Base-by-base conservation (phyloP, 23 tunicate genomes). In the Oikopleura vanhoeffeni region DNA sequence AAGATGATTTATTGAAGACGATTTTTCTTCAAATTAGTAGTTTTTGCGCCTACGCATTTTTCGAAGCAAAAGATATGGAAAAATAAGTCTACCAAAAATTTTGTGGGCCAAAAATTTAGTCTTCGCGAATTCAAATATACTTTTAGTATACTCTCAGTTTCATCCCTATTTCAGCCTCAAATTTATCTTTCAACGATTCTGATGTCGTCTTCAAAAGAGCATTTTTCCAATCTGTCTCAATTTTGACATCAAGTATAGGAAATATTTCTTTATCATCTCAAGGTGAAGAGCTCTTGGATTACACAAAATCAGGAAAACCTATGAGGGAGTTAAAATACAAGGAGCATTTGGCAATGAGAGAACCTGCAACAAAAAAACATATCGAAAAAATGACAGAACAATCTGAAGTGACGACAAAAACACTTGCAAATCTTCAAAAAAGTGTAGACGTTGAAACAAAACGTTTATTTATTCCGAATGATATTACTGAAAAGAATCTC, bases 151-250 rank as follows among this genome's bases (percentile, higher is more conserved):
- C n/a, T n/a, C n/a, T n/a, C n/a, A n/a, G n/a, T n/a, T n/a, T n/a
- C n/a, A n/a, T n/a, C n/a, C n/a, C n/a, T n/a, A n/a, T n/a, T 30
- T 30, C 32, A 38, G 79, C 79, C 38, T 33, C 79, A 18, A 30
- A 71, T 24, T 71, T 38, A 32, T 4, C 27, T 71, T 71, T 71
- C 38, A 71, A 13, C 79, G 79, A 71, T 30, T 24, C 79, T 24
- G 79, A 71, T 30, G 38, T 71, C 32, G 79, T 71, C 79, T 71
- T 71, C 79, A 71, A 71, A 30, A 28, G 79, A 32, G 35, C 79
- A 18, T 71, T 71, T 71, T 71, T 71, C 79, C 79, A 38, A 33
- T 18, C 79, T 2, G 38, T 71, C 34, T 2, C 34, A 3, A 33
- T 71, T 24, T 71, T 71, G 34, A 24, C 18, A 49, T 8, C 18